Evolutionary conservation across 1,140 invertebrate genomes (phyloP), one percentile per base, ranked within the genome.

Genomic region (Ips typographus): DNA sequence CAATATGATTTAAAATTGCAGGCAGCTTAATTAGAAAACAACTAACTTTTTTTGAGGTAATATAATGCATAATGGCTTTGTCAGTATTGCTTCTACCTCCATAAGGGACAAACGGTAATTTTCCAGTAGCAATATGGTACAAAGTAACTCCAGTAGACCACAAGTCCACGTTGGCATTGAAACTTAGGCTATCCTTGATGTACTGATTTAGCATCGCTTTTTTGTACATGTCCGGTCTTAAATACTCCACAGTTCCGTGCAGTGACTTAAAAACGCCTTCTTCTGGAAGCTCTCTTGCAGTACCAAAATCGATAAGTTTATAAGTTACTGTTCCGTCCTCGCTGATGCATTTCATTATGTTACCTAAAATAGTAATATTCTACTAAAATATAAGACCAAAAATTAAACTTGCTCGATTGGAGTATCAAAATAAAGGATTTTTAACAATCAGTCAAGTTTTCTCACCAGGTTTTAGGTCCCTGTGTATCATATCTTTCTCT

Each of bases 121-220:
- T 76, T 0, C 96, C 96, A 1, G 96, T 98, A 0, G 96, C 96
- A 2, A 98, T 94, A 81, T 99, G 96, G 79, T 96, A 99, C 1
- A 98, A 81, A 0, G 97, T 98, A 0, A 98, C 97, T 43, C 96
- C 97, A 73, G 98, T 95, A 3, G 94, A 97, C 96, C 96, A 99
- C 4, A 99, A 83, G 83, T 99, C 97, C 22, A 94, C 95, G 43
- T 93, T 95, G 0, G 94, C 95, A 7, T 39, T 2, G 84, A 98
- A 98, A 37, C 91, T 92, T 81, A 96, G 94, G 6, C 8, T 37
- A 36, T 56, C 53, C 0, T 91, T 91, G 1, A 91, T 90, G n/a
- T 93, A 90, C 79, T 94, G 92, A 57, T 90, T 81, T 22, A 98
- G 81, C 4, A 99, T 94, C 37, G 96, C 96, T 74, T 94, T 81